A percentile compares a stretch with the other conserved stretches of the same genome.
Evolutionary conservation across 2,113 vertebrate genomes (phyloP).

Genomic region (Pampusana beccarii): DNA sequence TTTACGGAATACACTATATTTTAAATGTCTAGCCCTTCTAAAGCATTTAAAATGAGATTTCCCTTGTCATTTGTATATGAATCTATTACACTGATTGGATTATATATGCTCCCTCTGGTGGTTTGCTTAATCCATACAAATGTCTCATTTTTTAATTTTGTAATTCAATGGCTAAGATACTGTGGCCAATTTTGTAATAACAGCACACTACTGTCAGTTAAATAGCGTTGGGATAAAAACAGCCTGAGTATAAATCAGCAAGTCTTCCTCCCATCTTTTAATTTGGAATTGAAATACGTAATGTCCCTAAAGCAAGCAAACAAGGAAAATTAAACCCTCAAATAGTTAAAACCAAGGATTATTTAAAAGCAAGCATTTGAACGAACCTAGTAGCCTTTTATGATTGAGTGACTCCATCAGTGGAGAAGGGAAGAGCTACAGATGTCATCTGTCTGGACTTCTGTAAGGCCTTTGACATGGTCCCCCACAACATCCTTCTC

Average conservation of each 20-base stretch:
- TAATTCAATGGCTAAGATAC: not conserved
- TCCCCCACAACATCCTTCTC: too few species aligned
- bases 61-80: not conserved
- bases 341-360: not conserved
- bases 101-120: slow-evolving; percentile 53
- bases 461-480: too few species aligned
- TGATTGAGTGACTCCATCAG: too few species aligned
- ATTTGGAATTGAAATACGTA: not conserved
- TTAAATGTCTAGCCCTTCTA: not conserved
- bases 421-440: too few species aligned
- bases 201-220: not conserved
- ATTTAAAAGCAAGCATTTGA: not conserved
- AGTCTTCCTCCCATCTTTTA: not conserved
- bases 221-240: not conserved
- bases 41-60: slow-evolving; percentile 23
- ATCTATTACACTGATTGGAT: slow-evolving; percentile 14
- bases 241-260: not conserved
- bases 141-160: not conserved
- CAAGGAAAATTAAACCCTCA: not conserved
- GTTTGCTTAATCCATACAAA: slow-evolving; percentile 16
- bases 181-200: not conserved
- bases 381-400: not conserved
- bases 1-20: not conserved
- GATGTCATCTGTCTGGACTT: too few species aligned
- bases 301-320: not conserved